Conservation (phyloP, 2,797 vertebrate genomes). For the Onychomys arenicola region DNA sequence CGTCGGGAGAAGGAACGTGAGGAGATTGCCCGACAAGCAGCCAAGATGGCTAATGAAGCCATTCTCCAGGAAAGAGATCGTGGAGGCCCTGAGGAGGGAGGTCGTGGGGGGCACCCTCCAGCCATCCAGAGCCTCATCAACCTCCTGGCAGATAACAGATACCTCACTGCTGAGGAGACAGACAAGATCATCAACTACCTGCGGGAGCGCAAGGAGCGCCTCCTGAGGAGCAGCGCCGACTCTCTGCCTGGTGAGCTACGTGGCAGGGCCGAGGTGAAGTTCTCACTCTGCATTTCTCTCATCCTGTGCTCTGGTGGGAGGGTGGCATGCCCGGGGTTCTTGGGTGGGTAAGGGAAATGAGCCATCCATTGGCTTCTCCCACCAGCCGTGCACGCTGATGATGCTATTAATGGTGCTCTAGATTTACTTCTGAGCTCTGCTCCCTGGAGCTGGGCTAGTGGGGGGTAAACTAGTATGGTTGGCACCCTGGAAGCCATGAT, state of each 20-base stretch:
- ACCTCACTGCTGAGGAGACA: conserved; percentile 95
- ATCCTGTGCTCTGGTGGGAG: conserved; percentile 76
- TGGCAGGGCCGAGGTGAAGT: conserved; percentile 83
- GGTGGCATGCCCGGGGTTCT: conserved; percentile 67
- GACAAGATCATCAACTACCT: conserved; percentile 95
- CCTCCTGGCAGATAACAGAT: conserved; percentile 94
- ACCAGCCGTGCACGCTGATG: background rate
- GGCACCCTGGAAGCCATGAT: background rate
- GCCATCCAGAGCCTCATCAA: conserved; percentile 94
- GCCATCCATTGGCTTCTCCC: conserved; percentile 24
- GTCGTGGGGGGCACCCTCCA: conserved; percentile 91
- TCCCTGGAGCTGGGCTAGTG: background rate
- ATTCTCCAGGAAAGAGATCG: conserved; percentile 94
- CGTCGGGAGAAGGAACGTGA: conserved; percentile 96
- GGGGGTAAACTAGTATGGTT: background rate
- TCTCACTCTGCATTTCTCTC: conserved; percentile 84
- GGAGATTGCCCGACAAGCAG: conserved; percentile 95
- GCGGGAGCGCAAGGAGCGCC: conserved; percentile 93
- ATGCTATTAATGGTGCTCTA: background rate
- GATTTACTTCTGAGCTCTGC: conserved; percentile 33
- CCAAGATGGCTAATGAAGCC: conserved; percentile 98
- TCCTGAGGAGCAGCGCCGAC: conserved; percentile 90
- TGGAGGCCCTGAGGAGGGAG: conserved; percentile 86
- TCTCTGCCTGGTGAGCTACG: conserved; percentile 90
- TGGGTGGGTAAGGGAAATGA: conserved; percentile 52